Conservation (phyloP, 2,888 invertebrate species). For the Lepidonotus clava region DNA sequence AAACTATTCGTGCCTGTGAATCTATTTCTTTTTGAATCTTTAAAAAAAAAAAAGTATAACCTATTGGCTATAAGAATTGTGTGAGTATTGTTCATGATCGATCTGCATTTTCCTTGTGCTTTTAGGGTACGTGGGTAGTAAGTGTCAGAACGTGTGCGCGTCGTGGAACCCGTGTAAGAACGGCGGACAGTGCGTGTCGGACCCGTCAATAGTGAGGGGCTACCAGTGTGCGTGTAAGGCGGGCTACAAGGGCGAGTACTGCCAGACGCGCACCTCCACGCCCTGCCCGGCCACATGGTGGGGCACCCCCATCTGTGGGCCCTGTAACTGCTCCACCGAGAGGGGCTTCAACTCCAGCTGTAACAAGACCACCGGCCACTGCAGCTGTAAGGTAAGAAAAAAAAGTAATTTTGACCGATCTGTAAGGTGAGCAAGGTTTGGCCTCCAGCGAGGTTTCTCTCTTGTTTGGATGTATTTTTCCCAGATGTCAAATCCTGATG, state of each 20-base stretch:
- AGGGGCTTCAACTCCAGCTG: constrained; percentile 95
- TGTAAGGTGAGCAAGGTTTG: no score
- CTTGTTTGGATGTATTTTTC: not conserved
- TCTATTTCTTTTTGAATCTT: no score
- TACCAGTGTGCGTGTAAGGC: constrained; percentile 92
- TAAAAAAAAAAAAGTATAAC: no score
- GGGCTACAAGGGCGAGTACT: constrained; percentile 83
- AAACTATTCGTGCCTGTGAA: no score
- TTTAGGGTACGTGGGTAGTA: constrained; percentile 80
- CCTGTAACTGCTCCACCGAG: constrained; percentile 91
- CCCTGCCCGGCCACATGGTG: constrained; percentile 95
- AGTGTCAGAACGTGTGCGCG: constrained; percentile 90
- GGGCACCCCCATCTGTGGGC: constrained; percentile 95
- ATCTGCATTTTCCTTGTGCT: not conserved
- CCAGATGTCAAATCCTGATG: not conserved
- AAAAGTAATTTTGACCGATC: no score
- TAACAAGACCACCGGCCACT: constrained; percentile 91
- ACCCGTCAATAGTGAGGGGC: constrained; percentile 83
- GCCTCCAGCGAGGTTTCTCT: no score
- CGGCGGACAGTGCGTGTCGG: constrained; percentile 85
- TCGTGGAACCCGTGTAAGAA: constrained; percentile 88
- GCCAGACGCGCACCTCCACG: constrained; percentile 76
- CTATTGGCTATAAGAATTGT: no score
- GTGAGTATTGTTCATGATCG: no score
- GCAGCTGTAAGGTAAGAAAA: constrained; percentile 89